Percentiles rank a stretch among this genome's conserved stretches.
These are phyloP conservation scores for Palythoa heliodiscus DNA, from an alignment of 92 coral and sea anemone genomes.

Conservation along the genomic window DNA sequence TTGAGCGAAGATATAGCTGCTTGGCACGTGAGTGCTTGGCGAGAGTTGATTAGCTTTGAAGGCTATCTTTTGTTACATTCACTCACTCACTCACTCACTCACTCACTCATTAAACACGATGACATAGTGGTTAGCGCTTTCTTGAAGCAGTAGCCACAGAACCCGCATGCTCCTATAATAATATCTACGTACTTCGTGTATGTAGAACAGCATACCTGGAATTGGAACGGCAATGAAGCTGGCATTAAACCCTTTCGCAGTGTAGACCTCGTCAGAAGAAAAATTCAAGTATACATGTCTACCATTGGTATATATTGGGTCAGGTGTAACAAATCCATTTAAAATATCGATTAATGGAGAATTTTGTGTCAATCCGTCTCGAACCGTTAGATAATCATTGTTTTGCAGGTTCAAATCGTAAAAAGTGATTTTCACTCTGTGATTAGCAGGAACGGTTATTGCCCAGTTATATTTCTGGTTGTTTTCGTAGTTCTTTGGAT, in stretches of 20 bases:
- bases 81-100: too few relatives aligned
- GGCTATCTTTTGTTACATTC: too few relatives aligned
- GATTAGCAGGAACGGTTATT: background rate
- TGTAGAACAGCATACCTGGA: background rate
- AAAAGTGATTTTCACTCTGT: slow-evolving; percentile 9
- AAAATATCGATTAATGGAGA: background rate
- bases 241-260: background rate
- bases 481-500: background rate
- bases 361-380: background rate
- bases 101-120: too few relatives aligned
- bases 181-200: too few relatives aligned
- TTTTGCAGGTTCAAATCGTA: background rate
- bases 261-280: background rate
- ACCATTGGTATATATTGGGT: background rate
- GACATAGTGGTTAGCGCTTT: too few relatives aligned
- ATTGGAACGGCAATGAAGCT: background rate
- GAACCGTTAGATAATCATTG: background rate
- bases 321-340: background rate
- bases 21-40: too few relatives aligned
- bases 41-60: too few relatives aligned
- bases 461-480: background rate
- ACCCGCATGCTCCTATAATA: too few relatives aligned
- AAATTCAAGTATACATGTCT: background rate
- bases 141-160: too few relatives aligned
- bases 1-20: too few relatives aligned